Conservation (phyloP, 2,797 vertebrate genomes). For the Amblyopsis hoosieri region DNA sequence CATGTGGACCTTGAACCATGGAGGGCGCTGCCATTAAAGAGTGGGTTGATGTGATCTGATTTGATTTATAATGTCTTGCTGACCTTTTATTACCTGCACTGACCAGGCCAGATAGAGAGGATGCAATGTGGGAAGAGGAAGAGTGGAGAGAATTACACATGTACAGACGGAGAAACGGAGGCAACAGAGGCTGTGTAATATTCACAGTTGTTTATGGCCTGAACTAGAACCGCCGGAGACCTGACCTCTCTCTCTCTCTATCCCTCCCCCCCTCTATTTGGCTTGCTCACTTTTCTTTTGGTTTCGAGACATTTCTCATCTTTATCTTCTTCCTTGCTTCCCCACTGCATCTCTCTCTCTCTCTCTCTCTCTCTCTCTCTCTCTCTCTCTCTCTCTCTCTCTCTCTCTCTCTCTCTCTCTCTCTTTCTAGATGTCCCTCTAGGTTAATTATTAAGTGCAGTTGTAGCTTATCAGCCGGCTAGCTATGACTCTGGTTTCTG, state of each 20-base stretch:
- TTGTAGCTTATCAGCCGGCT: constrained; percentile 60
- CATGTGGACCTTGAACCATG: constrained; percentile 38
- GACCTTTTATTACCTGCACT: constrained; percentile 70
- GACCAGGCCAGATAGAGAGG: constrained; percentile 12
- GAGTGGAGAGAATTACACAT: constrained; percentile 28
- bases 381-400: constrained; percentile 27
- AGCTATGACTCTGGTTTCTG: constrained; percentile 49
- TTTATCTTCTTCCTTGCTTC: constrained; percentile 7
- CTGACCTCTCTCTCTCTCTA: constrained; percentile 24
- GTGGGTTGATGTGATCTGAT: constrained; percentile 64
- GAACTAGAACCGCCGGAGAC: constrained; percentile 30
- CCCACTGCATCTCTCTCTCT: constrained; percentile 9
- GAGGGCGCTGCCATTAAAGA: constrained; percentile 53
- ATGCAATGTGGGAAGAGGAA: constrained; percentile 33
- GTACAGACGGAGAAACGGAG: constrained; percentile 31
- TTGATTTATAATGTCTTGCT: constrained; percentile 70
- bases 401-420: neutral
- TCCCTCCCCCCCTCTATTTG: neutral
- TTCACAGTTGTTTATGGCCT: constrained; percentile 46
- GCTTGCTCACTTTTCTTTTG: constrained; percentile 16
- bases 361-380: constrained; percentile 10
- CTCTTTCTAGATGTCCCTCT: neutral
- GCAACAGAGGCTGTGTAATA: constrained; percentile 16
- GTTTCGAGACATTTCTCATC: constrained; percentile 1
- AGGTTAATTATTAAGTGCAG: constrained; percentile 59